Evolutionary conservation across 2,113 vertebrate species (phyloP).

Genomic region (Nesogale talazaci): DNA sequence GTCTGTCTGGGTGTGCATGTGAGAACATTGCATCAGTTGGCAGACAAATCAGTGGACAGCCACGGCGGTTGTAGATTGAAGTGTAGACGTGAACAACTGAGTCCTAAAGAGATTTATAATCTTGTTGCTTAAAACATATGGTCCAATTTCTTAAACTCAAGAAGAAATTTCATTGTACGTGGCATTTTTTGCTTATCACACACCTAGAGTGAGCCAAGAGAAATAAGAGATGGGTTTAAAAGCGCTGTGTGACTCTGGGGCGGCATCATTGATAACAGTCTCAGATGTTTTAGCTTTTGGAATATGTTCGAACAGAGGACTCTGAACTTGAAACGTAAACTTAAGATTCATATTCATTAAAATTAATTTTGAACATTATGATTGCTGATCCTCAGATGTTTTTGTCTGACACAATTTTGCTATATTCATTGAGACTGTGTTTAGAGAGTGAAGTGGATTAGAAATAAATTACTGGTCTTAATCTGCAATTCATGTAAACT

Average conservation of each 20-base stretch:
- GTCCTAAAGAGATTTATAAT: slow-evolving; percentile 25
- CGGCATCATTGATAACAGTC: background rate
- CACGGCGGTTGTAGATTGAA: background rate
- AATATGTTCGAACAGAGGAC: slow-evolving; percentile 20
- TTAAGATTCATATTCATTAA: background rate
- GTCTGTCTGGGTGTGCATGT: background rate
- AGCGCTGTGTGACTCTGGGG: background rate
- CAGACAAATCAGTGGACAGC: background rate
- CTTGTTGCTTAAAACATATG: slow-evolving; percentile 33
- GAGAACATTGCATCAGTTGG: background rate
- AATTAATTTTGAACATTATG: background rate
- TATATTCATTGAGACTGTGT: background rate
- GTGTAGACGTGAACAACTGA: background rate
- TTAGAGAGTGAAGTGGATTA: background rate
- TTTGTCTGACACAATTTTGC: background rate
- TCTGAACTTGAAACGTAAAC: background rate
- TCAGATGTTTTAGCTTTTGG: slow-evolving; percentile 37
- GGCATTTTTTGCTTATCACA: slow-evolving; percentile 38
- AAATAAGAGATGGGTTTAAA: slow-evolving; percentile 39
- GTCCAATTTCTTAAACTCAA: slow-evolving; percentile 46
- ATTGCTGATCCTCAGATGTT: background rate
- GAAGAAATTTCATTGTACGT: slow-evolving; percentile 7
- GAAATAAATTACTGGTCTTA: background rate
- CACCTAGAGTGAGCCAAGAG: slow-evolving; percentile 40
- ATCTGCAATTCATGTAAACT: background rate